Evolutionary conservation across 2,797 vertebrate species (phyloP).

Genomic region (Parotocinclus haroldoi): DNA sequence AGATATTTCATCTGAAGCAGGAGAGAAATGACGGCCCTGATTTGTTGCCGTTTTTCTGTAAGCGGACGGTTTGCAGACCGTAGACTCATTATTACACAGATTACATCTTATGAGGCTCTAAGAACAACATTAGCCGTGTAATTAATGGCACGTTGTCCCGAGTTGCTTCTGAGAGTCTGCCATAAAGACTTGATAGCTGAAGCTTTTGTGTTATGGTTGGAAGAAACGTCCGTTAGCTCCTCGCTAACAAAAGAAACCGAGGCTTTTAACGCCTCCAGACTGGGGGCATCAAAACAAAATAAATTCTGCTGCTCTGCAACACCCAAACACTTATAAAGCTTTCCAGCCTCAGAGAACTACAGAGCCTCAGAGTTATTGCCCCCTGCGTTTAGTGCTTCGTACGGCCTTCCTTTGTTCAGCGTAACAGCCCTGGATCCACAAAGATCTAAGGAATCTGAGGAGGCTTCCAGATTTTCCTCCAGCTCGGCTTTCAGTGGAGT

Average conservation of each 20-base stretch:
- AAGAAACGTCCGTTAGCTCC: not conserved
- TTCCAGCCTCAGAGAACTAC: no score
- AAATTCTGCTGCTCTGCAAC: slow-evolving; percentile 4
- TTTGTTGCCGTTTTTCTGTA: slow-evolving; percentile 27
- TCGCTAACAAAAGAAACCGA: slow-evolving; percentile 2
- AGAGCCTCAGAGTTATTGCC: no score
- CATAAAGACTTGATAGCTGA: slow-evolving; percentile 11
- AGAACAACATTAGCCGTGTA: slow-evolving; percentile 28
- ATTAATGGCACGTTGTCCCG: slow-evolving; percentile 29
- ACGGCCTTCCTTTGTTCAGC: no score
- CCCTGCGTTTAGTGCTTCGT: no score
- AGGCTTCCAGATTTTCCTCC: no score
- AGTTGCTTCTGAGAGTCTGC: slow-evolving; percentile 19
- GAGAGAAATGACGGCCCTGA: slow-evolving; percentile 2
- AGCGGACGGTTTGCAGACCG: slow-evolving; percentile 17
- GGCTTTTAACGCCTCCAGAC: slow-evolving; percentile 3
- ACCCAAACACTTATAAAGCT: not conserved
- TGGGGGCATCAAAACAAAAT: slow-evolving; percentile 13
- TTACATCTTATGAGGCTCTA: slow-evolving; percentile 31
- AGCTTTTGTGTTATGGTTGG: slow-evolving; percentile 33
- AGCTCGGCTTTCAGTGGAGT: no score
- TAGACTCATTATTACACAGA: slow-evolving; percentile 39
- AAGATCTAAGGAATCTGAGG: no score
- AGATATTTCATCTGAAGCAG: not conserved
- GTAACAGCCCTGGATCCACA: no score